A percentile compares a stretch with the other conserved stretches of the same genome.
These are phyloP conservation scores for Epistrophe eligans DNA, from an alignment of 2,888 invertebrate genomes.

Conservation along the genomic window DNA sequence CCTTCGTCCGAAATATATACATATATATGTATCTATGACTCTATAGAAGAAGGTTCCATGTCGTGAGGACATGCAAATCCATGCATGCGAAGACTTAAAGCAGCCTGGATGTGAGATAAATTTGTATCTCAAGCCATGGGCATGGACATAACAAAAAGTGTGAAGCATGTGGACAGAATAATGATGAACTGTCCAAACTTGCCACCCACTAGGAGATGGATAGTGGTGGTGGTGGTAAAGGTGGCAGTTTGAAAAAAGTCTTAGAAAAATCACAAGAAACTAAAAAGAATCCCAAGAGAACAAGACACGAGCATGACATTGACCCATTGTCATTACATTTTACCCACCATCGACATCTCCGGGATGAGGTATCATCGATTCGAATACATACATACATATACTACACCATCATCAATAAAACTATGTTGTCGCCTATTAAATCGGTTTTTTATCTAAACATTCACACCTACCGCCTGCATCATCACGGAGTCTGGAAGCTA, in stretches of 20 bases:
- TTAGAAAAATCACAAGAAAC: slow-evolving; percentile 10
- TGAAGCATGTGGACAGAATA: slow-evolving; percentile 62
- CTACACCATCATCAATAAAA: slow-evolving; percentile 63
- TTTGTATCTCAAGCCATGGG: slow-evolving; percentile 64
- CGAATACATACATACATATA: not conserved
- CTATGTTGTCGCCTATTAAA: slow-evolving; percentile 66
- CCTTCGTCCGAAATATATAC: slow-evolving; percentile 5
- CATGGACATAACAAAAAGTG: slow-evolving; percentile 25
- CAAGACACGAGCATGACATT: slow-evolving; percentile 73
- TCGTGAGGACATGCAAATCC: slow-evolving; percentile 75
- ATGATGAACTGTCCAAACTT: slow-evolving; percentile 73
- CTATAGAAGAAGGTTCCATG: slow-evolving; percentile 33
- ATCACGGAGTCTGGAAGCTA: slow-evolving; percentile 10
- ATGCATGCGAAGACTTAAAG: slow-evolving; percentile 43
- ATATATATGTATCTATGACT: not conserved
- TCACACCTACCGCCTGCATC: slow-evolving; percentile 55
- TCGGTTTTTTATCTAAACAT: slow-evolving; percentile 58
- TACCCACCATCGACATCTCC: not conserved
- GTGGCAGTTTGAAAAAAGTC: slow-evolving; percentile 1
- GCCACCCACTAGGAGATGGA: slow-evolving; percentile 56
- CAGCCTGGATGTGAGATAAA: slow-evolving; percentile 64
- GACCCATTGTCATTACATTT: slow-evolving; percentile 55
- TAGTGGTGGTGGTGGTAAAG: not conserved
- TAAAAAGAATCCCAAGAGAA: slow-evolving; percentile 18
- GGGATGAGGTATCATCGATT: not conserved